Conservation (phyloP, 1,140 invertebrate genomes). For the Panulirus ornatus region DNA sequence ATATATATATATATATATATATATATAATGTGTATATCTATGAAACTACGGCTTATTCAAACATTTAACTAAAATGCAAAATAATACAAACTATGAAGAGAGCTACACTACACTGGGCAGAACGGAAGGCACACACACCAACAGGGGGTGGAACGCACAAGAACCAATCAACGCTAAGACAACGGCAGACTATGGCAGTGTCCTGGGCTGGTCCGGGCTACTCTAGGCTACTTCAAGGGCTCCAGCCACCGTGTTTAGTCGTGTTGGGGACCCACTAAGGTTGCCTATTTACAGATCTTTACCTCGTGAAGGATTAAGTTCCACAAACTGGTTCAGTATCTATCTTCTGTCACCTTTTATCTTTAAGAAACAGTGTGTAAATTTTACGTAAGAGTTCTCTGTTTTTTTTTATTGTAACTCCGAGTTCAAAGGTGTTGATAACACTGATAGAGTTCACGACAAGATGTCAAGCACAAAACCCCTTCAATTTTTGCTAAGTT, state of each 20-base stretch:
- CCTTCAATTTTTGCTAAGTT: not conserved
- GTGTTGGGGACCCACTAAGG: not conserved
- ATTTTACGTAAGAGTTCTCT: too few species aligned
- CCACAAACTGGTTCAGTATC: not conserved
- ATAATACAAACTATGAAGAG: constrained; percentile 4
- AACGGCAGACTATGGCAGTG: not conserved
- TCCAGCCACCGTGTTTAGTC: not conserved
- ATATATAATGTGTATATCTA: constrained; percentile 18
- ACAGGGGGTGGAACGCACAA: not conserved
- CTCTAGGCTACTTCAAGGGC: not conserved
- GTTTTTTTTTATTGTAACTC: too few species aligned
- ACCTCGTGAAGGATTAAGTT: not conserved
- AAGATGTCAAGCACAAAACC: not conserved
- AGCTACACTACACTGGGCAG: constrained; percentile 4
- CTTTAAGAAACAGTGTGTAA: not conserved
- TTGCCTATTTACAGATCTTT: constrained; percentile 10
- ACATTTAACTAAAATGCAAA: constrained; percentile 21
- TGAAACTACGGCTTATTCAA: not conserved
- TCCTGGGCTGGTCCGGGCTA: not conserved
- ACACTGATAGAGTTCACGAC: not conserved
- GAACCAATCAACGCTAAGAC: too few species aligned
- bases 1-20: constrained; percentile 27
- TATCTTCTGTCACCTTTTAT: not conserved
- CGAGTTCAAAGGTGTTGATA: not conserved
- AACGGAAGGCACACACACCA: not conserved